Conservation (phyloP, 2,797 vertebrate species). For the Pseudocheirus occidentalis region DNA sequence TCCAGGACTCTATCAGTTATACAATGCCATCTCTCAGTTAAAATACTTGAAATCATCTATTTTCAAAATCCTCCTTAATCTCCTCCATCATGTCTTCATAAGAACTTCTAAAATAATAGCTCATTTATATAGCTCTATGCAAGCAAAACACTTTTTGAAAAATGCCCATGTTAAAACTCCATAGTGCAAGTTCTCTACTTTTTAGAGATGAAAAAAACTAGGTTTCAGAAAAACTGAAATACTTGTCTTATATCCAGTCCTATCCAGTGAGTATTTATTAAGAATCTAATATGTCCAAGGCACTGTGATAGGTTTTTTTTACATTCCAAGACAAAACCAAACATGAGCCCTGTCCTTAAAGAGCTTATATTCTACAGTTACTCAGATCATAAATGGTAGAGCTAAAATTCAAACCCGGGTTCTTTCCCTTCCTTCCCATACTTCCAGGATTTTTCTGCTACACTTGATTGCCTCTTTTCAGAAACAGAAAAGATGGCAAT, state of each 20-base stretch:
- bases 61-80: neutral
- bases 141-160: neutral
- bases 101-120: neutral
- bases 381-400: neutral
- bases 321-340: neutral
- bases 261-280: neutral
- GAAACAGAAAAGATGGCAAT: neutral
- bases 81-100: neutral
- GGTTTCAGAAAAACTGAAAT: neutral
- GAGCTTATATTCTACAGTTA: neutral
- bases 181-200: neutral
- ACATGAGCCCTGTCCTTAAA: neutral
- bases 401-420: neutral
- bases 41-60: neutral
- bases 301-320: neutral
- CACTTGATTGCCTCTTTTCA: neutral
- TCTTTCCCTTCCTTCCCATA: neutral
- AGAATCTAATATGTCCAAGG: neutral
- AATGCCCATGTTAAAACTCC: neutral
- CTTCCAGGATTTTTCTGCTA: neutral
- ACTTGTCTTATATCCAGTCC: neutral
- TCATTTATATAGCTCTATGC: neutral
- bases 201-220: neutral
- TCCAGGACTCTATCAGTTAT: neutral
- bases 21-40: neutral